Evolutionary conservation across 2,888 invertebrate genomes (phyloP), one percentile per base, ranked within the genome.

Genomic region (Caprella mutica): DNA sequence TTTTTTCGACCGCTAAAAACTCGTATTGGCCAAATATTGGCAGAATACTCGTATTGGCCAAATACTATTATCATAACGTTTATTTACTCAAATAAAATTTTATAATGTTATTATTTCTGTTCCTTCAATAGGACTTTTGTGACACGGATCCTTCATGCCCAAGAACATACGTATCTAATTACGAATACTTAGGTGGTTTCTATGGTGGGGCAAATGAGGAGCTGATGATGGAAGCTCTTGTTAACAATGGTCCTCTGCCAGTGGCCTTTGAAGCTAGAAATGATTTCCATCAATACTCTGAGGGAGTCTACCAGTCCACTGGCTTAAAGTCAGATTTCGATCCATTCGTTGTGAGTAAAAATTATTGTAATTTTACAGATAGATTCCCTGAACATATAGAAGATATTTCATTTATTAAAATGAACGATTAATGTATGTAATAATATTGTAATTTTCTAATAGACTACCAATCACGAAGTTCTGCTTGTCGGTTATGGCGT

Each of bases 381-480:
- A n/a, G n/a, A n/a, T n/a, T n/a, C n/a, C n/a, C n/a, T n/a, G n/a
- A n/a, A n/a, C n/a, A n/a, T n/a, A n/a, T n/a, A n/a, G n/a, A n/a
- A n/a, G n/a, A n/a, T n/a, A n/a, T n/a, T n/a, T n/a, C n/a, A n/a
- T n/a, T n/a, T 33, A 33, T 33, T 33, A 9, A 33, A 14, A 9
- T 33, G 9, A 33, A 14, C 33, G 14, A 14, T 14, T 8, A 33
- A 14, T 14, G 14, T 33, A 9, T 14, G 9, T 33, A 33, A 14
- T 33, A 33, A 8, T 33, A 14, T 14, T 33, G 33, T 9, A 8
- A 33, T 33, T 33, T 8, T 33, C 19, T 14, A 14, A 14, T 70
- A 76, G 69, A 63, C 71, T 39, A 73, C 73, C 8, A 75, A 75
- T 67, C 76, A 76, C 61, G 75, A 74, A 17, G 76, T 77, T 2